A percentile compares a stretch with the other conserved stretches of the same genome.
Conservation (phyloP, 2,797 vertebrate genomes). For the Ispidina picta region DNA sequence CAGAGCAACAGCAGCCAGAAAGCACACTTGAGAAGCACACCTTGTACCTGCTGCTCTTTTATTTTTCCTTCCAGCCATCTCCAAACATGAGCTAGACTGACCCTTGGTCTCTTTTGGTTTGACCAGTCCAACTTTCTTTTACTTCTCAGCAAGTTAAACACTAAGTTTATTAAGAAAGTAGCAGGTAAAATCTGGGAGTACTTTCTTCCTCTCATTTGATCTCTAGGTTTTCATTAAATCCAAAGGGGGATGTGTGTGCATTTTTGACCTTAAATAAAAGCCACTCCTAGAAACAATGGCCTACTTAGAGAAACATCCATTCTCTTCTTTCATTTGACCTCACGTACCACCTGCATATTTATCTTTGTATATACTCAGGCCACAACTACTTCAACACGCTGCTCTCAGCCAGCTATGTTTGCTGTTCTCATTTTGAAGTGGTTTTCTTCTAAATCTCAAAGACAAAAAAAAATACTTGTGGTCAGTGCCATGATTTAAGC, state of each 20-base stretch:
- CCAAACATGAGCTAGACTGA: neutral
- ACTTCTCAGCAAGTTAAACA: neutral
- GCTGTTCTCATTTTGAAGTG: neutral
- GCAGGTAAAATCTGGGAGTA: neutral
- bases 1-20: neutral
- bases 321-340: neutral
- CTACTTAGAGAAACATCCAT: neutral
- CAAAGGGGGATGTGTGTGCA: accelerated
- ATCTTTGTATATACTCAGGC: neutral
- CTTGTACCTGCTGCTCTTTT: neutral
- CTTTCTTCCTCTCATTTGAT: neutral
- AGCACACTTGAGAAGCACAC: neutral
- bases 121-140: neutral
- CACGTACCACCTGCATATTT: neutral
- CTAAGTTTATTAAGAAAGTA: neutral
- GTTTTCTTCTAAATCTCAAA: neutral
- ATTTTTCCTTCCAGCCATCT: neutral
- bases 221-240: neutral
- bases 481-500: neutral
- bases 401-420: neutral
- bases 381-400: neutral
- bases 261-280: neutral
- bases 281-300: neutral
- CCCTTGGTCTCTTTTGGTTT: neutral
- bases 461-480: neutral